Percentiles rank a stretch among this genome's conserved stretches.
Evolutionary conservation across 1,140 invertebrate species (phyloP).

Genomic region (Apocrypta bakeri): DNA sequence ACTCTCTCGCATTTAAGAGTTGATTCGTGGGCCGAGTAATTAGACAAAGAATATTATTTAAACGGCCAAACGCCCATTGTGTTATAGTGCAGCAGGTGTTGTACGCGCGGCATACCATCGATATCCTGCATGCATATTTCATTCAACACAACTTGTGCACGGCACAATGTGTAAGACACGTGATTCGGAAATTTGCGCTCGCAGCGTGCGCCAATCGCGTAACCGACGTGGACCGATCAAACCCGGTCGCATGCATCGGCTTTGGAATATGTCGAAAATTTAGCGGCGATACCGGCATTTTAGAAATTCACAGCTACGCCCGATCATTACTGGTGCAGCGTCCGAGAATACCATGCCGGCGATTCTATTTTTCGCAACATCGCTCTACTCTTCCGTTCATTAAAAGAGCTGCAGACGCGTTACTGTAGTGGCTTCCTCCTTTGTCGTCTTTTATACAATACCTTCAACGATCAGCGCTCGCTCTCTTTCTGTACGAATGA

Average conservation of each 20-base stretch:
- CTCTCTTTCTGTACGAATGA: background rate
- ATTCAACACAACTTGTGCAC: background rate
- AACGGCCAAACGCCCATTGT: background rate
- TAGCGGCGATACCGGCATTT: background rate
- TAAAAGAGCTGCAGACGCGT: conserved; percentile 1
- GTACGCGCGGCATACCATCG: background rate
- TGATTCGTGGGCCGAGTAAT: background rate
- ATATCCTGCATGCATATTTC: background rate
- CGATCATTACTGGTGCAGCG: background rate
- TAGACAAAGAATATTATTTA: background rate
- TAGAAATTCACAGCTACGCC: conserved; percentile 6
- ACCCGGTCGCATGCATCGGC: background rate
- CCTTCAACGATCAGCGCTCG: conserved; percentile 15
- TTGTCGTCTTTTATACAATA: conserved; percentile 41
- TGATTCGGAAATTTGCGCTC: background rate
- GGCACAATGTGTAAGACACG: background rate
- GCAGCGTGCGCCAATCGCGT: too few species aligned
- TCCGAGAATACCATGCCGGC: background rate
- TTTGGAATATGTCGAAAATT: background rate
- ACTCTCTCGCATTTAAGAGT: background rate
- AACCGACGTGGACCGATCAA: too few species aligned
- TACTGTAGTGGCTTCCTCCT: background rate
- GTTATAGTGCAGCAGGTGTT: background rate
- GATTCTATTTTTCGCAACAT: conserved; percentile 23
- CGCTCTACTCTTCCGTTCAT: too few species aligned